Evolutionary conservation across 2,888 invertebrate genomes (phyloP).

Genomic region (Hypomecis atomaria): DNA sequence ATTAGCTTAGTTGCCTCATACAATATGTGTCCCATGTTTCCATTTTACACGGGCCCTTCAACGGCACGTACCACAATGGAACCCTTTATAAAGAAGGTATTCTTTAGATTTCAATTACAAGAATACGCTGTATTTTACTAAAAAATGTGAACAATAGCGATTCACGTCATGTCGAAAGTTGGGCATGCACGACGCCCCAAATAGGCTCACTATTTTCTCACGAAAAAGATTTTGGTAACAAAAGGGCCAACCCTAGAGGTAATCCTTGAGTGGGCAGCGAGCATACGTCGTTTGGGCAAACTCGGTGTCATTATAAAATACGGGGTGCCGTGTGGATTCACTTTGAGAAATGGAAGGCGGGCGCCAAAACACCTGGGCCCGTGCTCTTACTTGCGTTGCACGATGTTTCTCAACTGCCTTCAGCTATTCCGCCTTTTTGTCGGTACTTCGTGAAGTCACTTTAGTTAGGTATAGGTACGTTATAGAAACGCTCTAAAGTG

Average conservation of each 20-base stretch:
- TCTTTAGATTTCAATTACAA: slow-evolving; percentile 12
- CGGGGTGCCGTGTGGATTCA: slow-evolving; percentile 73
- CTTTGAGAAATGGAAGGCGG: slow-evolving; percentile 81
- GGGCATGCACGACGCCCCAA: slow-evolving; percentile 27
- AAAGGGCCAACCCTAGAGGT: slow-evolving; percentile 64
- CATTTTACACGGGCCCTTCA: slow-evolving; percentile 26
- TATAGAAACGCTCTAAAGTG: slow-evolving; percentile 51
- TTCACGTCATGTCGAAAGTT: slow-evolving; percentile 32
- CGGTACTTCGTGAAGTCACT: slow-evolving; percentile 57
- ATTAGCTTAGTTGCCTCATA: slow-evolving; percentile 60
- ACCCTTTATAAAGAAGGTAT: not conserved
- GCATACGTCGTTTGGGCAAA: slow-evolving; percentile 76
- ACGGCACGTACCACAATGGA: slow-evolving; percentile 4
- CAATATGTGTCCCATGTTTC: slow-evolving; percentile 28
- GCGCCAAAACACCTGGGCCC: slow-evolving; percentile 72
- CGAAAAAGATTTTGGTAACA: slow-evolving; percentile 54
- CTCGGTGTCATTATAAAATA: slow-evolving; percentile 82
- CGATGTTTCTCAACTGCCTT: slow-evolving; percentile 48
- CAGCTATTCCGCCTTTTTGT: slow-evolving; percentile 57
- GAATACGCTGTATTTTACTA: slow-evolving; percentile 2
- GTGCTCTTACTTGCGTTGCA: slow-evolving; percentile 40
- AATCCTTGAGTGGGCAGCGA: slow-evolving; percentile 77
- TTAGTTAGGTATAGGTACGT: slow-evolving; percentile 31
- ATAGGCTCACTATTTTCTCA: slow-evolving; percentile 44
- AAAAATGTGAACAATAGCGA: slow-evolving; percentile 31